A percentile compares a stretch with the other conserved stretches of the same genome.
phyloP scores from a whole-genome alignment of 2,797 vertebrate species.

The Todus mexicanus region DNA sequence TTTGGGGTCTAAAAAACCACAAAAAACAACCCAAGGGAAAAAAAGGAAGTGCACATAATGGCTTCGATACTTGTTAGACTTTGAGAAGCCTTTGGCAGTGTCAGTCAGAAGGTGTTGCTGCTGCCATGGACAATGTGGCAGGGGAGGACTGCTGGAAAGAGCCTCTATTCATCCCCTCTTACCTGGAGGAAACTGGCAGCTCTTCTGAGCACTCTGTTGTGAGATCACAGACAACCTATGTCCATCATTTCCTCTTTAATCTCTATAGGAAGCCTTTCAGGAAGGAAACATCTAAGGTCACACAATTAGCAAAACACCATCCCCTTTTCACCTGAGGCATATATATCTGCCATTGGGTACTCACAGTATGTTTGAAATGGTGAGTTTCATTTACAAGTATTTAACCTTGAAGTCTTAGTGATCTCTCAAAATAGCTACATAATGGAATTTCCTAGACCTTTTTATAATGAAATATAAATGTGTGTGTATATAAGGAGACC shows the following conservation, averaged over 20 bases:
- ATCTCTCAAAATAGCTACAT: not conserved
- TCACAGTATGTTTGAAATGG: not conserved
- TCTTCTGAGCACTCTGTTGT: not conserved
- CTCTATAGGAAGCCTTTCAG: not conserved
- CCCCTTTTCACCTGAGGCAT: not conserved
- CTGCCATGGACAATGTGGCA: not conserved
- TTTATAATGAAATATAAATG: not conserved
- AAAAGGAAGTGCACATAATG: not conserved
- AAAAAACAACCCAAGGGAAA: not conserved
- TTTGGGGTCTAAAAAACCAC: not conserved
- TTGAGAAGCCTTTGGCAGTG: not conserved
- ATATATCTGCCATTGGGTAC: not conserved
- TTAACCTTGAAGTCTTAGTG: not conserved
- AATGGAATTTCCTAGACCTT: not conserved
- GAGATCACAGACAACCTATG: not conserved
- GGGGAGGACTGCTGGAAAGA: not conserved
- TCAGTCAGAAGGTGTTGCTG: not conserved
- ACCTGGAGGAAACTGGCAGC: not conserved
- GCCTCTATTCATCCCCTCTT: not conserved
- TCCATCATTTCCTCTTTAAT: not conserved
- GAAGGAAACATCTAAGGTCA: not conserved
- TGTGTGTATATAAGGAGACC: rapidly evolving
- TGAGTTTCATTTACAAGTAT: not conserved
- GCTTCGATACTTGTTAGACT: not conserved
- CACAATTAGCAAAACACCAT: not conserved